These are phyloP conservation scores for Crotalus helleri DNA, from an alignment of 2,113 vertebrate species.

Conservation along the genomic window DNA sequence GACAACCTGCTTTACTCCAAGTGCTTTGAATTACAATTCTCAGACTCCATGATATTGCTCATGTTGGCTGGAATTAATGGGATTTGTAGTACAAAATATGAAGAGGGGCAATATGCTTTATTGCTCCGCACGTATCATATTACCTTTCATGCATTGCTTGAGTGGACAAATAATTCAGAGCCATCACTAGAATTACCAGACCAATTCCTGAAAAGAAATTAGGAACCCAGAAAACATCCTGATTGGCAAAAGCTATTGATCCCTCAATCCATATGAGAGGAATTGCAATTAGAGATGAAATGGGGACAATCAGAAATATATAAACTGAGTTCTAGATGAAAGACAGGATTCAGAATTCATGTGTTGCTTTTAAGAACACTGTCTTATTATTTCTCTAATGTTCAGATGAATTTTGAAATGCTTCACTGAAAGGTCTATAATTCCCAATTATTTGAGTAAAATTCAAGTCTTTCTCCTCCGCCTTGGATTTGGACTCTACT, in stretches of 20 bases:
- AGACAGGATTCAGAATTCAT: background rate
- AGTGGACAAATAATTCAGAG: background rate
- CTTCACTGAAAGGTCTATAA: background rate
- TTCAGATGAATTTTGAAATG: background rate
- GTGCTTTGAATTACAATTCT: background rate
- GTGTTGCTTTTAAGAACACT: conserved; percentile 6
- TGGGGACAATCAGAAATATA: background rate
- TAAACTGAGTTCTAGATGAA: background rate
- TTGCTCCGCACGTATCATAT: background rate
- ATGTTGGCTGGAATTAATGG: background rate
- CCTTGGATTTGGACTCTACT: background rate
- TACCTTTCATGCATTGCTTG: background rate
- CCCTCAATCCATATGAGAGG: background rate
- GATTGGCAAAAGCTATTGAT: background rate
- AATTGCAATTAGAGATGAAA: background rate
- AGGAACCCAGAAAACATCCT: background rate
- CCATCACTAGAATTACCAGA: background rate
- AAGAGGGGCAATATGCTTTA: background rate
- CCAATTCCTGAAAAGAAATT: background rate
- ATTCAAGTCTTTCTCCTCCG: background rate
- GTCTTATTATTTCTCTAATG: rapidly evolving
- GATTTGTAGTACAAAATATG: background rate
- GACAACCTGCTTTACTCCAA: background rate
- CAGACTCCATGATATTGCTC: background rate
- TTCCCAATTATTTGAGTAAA: background rate